Evolutionary conservation across 2,797 vertebrate species (phyloP), one percentile per base, ranked within the genome.

Genomic region (Crossoptilon crossoptilon): DNA sequence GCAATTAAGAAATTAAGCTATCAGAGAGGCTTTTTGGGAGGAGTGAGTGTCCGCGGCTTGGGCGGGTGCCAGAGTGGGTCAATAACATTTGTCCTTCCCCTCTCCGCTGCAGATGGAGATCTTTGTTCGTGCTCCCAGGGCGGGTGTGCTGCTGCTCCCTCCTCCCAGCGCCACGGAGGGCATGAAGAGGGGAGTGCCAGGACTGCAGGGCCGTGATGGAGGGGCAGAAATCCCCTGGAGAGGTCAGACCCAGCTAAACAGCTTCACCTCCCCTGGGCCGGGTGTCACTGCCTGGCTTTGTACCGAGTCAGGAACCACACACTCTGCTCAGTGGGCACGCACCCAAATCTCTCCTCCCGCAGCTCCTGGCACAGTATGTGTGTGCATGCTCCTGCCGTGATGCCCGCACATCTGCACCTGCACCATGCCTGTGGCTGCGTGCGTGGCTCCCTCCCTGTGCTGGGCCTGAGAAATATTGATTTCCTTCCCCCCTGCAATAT

Each of bases 1-100:
- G 93, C 87, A 93, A 96, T 91, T 96, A 96, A 86, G 94, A 94
- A 92, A 95, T 96, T 75, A 94, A 96, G 94, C 87, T 73, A 86
- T 95, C 91, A 94, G 90, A 90, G 71, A 87, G 68, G 68, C 71
- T 94, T 94, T 94, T 73, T 19, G 85, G 83, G 82, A 91, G 79
- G 91, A 31, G 64, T 63, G 62, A 91, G 29, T 55, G 59, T 55
- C 81, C 87, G 86, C 51, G 91, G 72, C 18, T 91, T 95, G 93
- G 88, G 71, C 66, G 60, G 78, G 31, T 75, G 93, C 95, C 95
- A 95, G 69, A 83, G 46, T 51, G 77, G 93, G 95, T 91, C 94
- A 93, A 27, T 87, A 94, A 93, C 69, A 80, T 93, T 90, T 83
- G 86, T 94, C 95, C 93, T 94, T 95, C 64, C 46, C 58, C 46